These are phyloP conservation scores for Nothocercus julius DNA, from an alignment of 2,113 vertebrate species.

Conservation along the genomic window DNA sequence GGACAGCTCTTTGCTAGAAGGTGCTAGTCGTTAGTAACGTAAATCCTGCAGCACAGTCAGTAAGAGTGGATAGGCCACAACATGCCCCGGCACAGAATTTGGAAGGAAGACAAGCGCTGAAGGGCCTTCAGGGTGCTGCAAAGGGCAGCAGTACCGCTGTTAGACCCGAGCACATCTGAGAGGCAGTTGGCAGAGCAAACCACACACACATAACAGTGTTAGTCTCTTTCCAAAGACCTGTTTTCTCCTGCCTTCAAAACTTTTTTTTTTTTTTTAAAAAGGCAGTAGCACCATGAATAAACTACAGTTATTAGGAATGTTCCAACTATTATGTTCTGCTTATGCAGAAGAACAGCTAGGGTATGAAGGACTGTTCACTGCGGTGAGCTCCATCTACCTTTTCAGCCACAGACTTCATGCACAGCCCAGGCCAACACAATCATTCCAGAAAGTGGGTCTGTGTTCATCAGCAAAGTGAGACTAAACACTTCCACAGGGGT, in stretches of 20 bases:
- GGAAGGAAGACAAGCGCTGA: background rate
- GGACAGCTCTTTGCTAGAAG: background rate
- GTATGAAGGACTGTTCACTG: background rate
- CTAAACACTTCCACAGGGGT: background rate
- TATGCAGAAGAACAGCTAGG: background rate
- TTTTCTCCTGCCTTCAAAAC: background rate
- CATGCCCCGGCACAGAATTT: background rate
- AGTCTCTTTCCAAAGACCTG: background rate
- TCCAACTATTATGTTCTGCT: background rate
- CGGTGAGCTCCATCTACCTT: background rate
- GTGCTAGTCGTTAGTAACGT: background rate
- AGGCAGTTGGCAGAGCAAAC: rapidly evolving
- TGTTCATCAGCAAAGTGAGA: background rate
- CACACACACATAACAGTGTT: rapidly evolving
- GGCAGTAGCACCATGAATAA: background rate
- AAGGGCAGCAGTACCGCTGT: background rate
- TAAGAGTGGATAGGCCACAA: background rate
- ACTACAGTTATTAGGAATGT: background rate
- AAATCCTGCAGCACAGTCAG: background rate
- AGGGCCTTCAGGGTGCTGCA: background rate
- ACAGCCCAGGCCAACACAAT: background rate
- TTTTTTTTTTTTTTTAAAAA: background rate
- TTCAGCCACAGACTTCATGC: background rate
- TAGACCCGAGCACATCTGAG: background rate
- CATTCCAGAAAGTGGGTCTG: background rate